Percentiles rank a stretch among this genome's conserved stretches.
These are phyloP conservation scores for Slavum lentiscoides DNA, from an alignment of 2,888 invertebrate species.

Conservation along the genomic window DNA sequence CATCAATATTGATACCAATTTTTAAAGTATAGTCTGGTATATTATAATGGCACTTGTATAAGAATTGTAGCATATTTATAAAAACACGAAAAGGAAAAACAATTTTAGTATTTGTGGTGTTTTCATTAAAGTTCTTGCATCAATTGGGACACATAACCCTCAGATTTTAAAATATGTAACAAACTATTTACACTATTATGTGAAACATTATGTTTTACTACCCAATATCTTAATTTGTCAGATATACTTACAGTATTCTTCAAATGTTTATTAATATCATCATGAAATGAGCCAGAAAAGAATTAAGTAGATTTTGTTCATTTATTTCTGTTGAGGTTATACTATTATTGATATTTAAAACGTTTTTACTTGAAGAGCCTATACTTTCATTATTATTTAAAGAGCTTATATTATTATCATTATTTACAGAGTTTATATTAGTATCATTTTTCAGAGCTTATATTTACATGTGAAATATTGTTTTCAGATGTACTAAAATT, in stretches of 20 bases:
- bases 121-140: slow-evolving; percentile 13
- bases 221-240: not conserved
- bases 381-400: slow-evolving; percentile 1
- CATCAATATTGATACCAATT: slow-evolving; percentile 16
- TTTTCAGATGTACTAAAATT: not conserved
- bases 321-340: slow-evolving; percentile 2
- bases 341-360: too few species aligned
- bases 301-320: not conserved
- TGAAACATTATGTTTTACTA: slow-evolving; percentile 6
- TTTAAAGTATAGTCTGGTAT: not conserved
- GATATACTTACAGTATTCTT: not conserved
- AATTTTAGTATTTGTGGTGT: slow-evolving; percentile 2
- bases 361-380: too few species aligned
- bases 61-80: too few species aligned
- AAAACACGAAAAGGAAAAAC: too few species aligned
- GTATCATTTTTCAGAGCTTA: too few species aligned
- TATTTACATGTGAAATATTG: not conserved
- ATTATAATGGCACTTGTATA: too few species aligned
- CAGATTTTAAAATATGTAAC: not conserved
- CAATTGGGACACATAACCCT: not conserved
- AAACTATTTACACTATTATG: not conserved
- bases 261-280: not conserved
- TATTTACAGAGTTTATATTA: too few species aligned
- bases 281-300: not conserved
- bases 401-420: not conserved